phyloP scores from a whole-genome alignment of 2,797 vertebrate species.

The Sebastes taczanowskii region DNA sequence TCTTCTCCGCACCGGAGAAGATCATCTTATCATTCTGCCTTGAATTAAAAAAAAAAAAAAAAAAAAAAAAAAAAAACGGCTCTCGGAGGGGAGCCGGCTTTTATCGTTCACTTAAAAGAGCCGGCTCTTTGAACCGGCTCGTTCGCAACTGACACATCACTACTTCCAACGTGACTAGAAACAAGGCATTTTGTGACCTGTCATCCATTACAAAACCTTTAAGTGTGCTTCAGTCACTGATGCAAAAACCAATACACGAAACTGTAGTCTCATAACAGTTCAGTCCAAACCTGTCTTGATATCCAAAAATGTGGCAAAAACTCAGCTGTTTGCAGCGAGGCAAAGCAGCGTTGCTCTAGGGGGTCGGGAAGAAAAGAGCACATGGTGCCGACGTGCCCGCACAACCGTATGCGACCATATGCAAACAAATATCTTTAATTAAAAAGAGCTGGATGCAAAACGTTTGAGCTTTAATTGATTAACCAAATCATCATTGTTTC shows the following conservation, averaged over 20 bases:
- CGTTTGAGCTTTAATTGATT: not conserved
- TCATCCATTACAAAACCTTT: conserved; percentile 7
- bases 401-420: not conserved
- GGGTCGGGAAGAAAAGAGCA: conserved; percentile 53
- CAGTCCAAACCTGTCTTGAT: not conserved
- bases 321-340: not conserved
- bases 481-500: fast-evolving
- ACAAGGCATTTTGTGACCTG: conserved; percentile 30
- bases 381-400: conserved; percentile 61
- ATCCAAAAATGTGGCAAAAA: not conserved
- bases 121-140: too few species aligned
- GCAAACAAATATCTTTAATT: not conserved
- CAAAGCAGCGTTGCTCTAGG: not conserved
- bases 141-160: too few species aligned
- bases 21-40: too few species aligned
- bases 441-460: fast-evolving
- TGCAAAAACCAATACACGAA: not conserved
- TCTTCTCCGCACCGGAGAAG: too few species aligned
- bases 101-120: too few species aligned
- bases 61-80: too few species aligned
- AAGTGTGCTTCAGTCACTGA: not conserved
- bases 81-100: too few species aligned
- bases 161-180: conserved; percentile 5
- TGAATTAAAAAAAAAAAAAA: too few species aligned
- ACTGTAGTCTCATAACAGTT: fast-evolving